These are phyloP conservation scores for Erpornis zantholeuca DNA, from an alignment of 2,113 vertebrate species.

Conservation along the genomic window DNA sequence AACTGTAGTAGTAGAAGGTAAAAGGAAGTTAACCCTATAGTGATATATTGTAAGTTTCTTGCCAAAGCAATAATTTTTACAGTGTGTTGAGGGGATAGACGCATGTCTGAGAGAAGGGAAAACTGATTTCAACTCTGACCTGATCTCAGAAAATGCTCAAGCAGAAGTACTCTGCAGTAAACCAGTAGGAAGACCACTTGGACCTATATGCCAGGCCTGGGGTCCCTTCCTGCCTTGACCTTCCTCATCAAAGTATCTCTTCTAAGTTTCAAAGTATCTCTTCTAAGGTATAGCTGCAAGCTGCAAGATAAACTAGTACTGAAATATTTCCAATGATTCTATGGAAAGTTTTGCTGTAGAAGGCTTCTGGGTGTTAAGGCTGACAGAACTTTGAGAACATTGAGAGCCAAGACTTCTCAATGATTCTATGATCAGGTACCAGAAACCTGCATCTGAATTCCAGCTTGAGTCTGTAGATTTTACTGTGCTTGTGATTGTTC, in stretches of 20 bases:
- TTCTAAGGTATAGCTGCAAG: not conserved
- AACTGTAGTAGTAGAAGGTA: not conserved
- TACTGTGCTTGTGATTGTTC: not conserved
- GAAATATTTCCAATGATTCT: not conserved
- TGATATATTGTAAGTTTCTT: not conserved
- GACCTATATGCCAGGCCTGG: not conserved
- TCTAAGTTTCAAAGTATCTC: not conserved
- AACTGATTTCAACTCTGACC: not conserved
- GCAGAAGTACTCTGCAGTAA: not conserved
- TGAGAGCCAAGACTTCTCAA: not conserved
- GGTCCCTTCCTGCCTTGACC: not conserved
- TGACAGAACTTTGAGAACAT: not conserved
- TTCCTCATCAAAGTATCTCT: not conserved
- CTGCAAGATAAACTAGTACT: not conserved
- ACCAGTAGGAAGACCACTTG: not conserved
- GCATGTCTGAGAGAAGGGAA: not conserved
- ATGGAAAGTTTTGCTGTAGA: not conserved
- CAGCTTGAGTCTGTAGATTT: not conserved
- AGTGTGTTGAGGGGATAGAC: not conserved
- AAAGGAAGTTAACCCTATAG: conserved; percentile 1
- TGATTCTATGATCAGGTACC: not conserved
- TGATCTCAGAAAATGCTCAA: not conserved
- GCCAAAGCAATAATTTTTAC: not conserved
- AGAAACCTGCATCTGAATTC: not conserved
- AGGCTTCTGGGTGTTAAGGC: not conserved